phyloP scores from a whole-genome alignment of 2,797 vertebrate species.

The Pseudotriccus pelzelni region DNA sequence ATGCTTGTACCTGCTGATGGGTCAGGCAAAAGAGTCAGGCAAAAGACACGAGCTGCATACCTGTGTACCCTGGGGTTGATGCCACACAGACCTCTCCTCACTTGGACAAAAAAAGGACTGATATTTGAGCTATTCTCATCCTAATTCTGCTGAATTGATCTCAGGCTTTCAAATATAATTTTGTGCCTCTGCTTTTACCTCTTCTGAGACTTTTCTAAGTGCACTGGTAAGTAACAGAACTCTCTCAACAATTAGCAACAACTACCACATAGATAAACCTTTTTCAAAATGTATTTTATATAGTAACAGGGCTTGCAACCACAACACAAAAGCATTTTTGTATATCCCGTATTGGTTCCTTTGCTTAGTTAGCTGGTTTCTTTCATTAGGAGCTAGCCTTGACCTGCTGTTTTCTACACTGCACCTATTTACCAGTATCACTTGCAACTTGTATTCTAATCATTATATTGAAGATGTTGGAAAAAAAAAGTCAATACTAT shows the following conservation, averaged over 20 bases:
- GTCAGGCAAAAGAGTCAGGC: neutral
- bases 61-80: neutral
- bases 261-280: neutral
- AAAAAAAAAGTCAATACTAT: neutral
- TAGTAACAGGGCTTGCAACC: neutral
- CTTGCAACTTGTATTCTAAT: neutral
- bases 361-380: neutral
- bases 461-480: neutral
- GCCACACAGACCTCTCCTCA: neutral
- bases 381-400: neutral
- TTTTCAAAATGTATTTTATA: neutral
- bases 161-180: neutral
- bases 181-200: neutral
- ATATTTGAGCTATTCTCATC: neutral
- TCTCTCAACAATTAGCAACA: neutral
- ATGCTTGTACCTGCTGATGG: neutral
- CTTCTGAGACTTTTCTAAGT: neutral
- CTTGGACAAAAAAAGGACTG: neutral
- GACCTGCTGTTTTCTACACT: neutral
- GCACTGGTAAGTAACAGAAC: neutral
- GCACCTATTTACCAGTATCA: neutral
- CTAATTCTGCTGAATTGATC: neutral
- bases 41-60: neutral
- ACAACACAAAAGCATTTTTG: neutral
- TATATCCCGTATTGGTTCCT: neutral